Evolutionary conservation across 2,888 invertebrate genomes (phyloP), one percentile per base, ranked within the genome.

Genomic region (Carcina quercana): DNA sequence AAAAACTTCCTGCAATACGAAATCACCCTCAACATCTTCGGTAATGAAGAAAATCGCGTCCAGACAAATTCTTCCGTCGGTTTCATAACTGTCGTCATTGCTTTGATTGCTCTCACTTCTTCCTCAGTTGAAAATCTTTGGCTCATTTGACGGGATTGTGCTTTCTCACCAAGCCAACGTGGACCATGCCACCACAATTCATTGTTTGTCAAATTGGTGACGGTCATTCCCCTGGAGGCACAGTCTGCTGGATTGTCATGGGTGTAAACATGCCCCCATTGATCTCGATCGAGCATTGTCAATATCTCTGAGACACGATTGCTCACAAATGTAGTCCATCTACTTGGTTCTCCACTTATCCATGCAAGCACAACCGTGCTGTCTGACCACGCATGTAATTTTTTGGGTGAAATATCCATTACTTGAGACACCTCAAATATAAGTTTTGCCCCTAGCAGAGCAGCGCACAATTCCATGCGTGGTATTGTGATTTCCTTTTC

Each of bases 291-390:
- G 3, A 38, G 13, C 5, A 17, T 26, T 2, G 35, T 33, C 2
- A 36, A 10, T 6, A 46, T 46, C 21, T 41, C 40, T 6, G 37
- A 32, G 4, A 43, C 38, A 5, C 42, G 21, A 20, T 44, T 44
- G n/a, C n/a, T n/a, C n/a, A n/a, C n/a, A n/a, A n/a, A n/a, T n/a
- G n/a, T 12, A 11, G 24, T 41, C 43, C 28, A 28, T 5, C 28
- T n/a, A 5, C 14, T 26, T 14, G 26, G 26, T 7, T 10, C 17
- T 5, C 17, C 8, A 15, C 26, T 32, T n/a, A 34, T 15, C 30
- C 31, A 31, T 1, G 44, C 37, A 8, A 53, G 38, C 4, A 46
- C 49, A 3, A 54, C 35, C 1, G 43, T 42, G 7, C 52, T 52
- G 31, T 53, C 52, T 1, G 55, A 12, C 25, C 3, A 12, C 4